Conservation (phyloP, 1,140 invertebrate genomes). For the Helicoverpa zea region DNA sequence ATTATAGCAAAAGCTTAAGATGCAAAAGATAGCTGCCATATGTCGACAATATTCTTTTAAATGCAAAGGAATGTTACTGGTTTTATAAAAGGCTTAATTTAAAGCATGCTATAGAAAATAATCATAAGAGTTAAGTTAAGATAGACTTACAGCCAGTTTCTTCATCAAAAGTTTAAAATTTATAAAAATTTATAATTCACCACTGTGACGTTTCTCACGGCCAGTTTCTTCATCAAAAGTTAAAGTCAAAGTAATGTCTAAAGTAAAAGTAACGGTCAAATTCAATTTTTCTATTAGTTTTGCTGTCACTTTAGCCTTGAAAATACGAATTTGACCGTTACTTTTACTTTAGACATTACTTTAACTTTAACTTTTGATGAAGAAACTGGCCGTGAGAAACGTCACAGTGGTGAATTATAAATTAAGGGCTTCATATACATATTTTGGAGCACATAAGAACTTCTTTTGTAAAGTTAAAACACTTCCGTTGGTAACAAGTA, state of each 20-base stretch:
- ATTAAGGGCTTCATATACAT: too few relatives aligned
- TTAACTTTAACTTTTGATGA: too few relatives aligned
- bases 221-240: too few relatives aligned
- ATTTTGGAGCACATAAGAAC: neutral
- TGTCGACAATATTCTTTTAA: constrained; percentile 1
- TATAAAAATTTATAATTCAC: neutral
- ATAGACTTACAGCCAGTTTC: too few relatives aligned
- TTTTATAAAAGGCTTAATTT: neutral
- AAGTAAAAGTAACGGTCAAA: too few relatives aligned
- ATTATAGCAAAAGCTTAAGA: constrained; percentile 3
- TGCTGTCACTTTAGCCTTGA: too few relatives aligned
- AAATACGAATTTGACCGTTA: too few relatives aligned
- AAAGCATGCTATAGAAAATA: neutral
- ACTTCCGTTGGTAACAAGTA: neutral
- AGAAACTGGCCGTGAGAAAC: too few relatives aligned
- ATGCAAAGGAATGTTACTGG: constrained; percentile 27
- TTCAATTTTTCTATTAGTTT: too few relatives aligned
- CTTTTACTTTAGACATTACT: too few relatives aligned
- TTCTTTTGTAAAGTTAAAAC: neutral
- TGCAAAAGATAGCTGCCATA: neutral
- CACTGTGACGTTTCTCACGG: neutral
- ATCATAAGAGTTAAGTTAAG: neutral
- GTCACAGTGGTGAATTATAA: neutral
- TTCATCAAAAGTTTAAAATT: too few relatives aligned
- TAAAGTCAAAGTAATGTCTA: too few relatives aligned